Evolutionary conservation across 2,797 vertebrate species (phyloP).

Genomic region (Dromococcyx pavoninus): DNA sequence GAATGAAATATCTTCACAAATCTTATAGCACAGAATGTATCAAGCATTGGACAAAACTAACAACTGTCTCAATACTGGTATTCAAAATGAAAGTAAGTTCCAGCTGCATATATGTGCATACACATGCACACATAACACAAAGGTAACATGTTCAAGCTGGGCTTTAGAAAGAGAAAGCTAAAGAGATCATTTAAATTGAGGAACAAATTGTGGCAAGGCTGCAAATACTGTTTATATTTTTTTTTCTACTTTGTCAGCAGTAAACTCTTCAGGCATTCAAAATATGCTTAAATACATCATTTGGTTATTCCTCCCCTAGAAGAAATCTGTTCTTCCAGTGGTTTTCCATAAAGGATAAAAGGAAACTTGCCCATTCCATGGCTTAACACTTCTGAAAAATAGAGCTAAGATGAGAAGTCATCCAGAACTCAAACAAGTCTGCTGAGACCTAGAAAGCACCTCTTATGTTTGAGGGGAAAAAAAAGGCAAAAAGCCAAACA

Average conservation of each 20-base stretch:
- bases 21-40: not conserved
- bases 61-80: not conserved
- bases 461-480: not conserved
- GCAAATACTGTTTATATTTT: not conserved
- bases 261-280: not conserved
- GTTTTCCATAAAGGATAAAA: not conserved
- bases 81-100: not conserved
- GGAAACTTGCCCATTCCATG: not conserved
- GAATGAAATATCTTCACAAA: not conserved
- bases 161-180: not conserved
- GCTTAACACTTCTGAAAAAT: slow-evolving; percentile 22
- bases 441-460: not conserved
- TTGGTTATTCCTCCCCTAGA: not conserved
- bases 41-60: not conserved
- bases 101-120: not conserved
- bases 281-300: not conserved
- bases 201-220: not conserved
- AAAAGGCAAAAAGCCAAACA: not conserved
- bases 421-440: not conserved
- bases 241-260: not conserved
- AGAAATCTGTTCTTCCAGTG: not conserved
- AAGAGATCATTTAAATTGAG: not conserved
- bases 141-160: not conserved
- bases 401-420: not conserved
- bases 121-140: not conserved